Conservation (phyloP, 2,797 vertebrate species). For the Falco cherrug region DNA sequence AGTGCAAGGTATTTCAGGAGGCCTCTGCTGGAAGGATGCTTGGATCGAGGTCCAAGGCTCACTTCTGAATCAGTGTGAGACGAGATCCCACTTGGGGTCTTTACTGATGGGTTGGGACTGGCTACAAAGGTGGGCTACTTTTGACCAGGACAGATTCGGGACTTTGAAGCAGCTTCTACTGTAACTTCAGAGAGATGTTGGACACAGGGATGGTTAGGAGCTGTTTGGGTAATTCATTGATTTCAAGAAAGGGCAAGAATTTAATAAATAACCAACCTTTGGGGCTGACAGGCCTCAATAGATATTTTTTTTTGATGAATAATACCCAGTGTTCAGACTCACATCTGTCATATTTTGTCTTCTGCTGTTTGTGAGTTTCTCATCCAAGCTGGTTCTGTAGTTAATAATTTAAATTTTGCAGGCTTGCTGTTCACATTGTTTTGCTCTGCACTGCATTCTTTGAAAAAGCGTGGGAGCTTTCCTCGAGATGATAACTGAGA, state of each 20-base stretch:
- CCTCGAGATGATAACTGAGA: neutral
- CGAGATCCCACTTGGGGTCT: neutral
- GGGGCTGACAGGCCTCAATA: neutral
- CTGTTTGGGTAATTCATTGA: neutral
- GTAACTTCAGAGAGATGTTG: neutral
- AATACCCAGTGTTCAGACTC: neutral
- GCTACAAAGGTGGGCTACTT: neutral
- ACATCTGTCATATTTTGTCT: neutral
- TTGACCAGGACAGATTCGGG: neutral
- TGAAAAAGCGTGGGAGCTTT: neutral
- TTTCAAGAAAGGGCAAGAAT: neutral
- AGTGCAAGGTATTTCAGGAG: neutral
- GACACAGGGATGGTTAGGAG: neutral
- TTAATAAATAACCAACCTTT: neutral
- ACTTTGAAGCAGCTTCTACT: neutral
- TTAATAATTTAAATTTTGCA: conserved; percentile 33
- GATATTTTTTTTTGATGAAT: neutral
- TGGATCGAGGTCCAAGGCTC: neutral
- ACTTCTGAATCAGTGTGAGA: neutral
- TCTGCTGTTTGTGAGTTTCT: neutral
- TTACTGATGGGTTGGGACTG: neutral
- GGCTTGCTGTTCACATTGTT: conserved; percentile 19
- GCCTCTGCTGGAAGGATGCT: neutral
- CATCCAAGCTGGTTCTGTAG: neutral
- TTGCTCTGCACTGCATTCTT: conserved; percentile 4